Evolutionary conservation across 2,113 vertebrate species (phyloP).

Genomic region (Hyaena hyaena): DNA sequence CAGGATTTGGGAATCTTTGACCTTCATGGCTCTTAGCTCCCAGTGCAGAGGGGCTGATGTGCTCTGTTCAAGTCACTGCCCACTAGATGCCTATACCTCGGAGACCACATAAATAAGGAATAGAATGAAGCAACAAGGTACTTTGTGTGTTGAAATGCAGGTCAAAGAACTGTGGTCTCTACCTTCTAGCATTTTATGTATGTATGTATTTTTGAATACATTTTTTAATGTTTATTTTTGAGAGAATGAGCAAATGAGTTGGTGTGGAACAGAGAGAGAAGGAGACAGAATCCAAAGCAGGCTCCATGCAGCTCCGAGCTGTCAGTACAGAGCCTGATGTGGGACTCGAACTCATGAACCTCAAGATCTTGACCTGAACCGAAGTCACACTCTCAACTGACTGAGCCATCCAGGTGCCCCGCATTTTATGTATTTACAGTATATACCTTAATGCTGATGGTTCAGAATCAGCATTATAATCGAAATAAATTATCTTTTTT

Average conservation of each 20-base stretch:
- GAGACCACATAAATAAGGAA: not conserved
- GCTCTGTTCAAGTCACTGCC: not conserved
- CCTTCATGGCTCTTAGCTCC: not conserved
- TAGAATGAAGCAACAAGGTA: not conserved
- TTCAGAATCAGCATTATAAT: not conserved
- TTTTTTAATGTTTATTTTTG: too few species aligned
- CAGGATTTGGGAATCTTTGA: not conserved
- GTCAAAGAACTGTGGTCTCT: not conserved
- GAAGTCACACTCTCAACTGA: too few species aligned
- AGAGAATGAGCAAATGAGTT: too few species aligned
- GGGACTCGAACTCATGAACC: too few species aligned
- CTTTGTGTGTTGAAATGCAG: not conserved
- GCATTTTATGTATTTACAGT: not conserved
- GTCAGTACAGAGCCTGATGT: too few species aligned
- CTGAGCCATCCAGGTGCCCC: too few species aligned
- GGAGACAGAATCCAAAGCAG: too few species aligned
- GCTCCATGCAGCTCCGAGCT: too few species aligned
- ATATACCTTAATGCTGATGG: not conserved
- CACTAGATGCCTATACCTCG: not conserved
- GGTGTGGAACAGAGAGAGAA: too few species aligned
- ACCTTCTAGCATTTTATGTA: not conserved
- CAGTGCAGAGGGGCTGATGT: not conserved
- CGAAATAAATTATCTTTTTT: not conserved
- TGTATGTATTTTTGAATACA: too few species aligned
- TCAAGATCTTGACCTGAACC: too few species aligned